A percentile compares a stretch with the other conserved stretches of the same genome.
These are phyloP conservation scores for Eulemur rubriventer DNA, from an alignment of 2,797 vertebrate genomes.

Conservation along the genomic window DNA sequence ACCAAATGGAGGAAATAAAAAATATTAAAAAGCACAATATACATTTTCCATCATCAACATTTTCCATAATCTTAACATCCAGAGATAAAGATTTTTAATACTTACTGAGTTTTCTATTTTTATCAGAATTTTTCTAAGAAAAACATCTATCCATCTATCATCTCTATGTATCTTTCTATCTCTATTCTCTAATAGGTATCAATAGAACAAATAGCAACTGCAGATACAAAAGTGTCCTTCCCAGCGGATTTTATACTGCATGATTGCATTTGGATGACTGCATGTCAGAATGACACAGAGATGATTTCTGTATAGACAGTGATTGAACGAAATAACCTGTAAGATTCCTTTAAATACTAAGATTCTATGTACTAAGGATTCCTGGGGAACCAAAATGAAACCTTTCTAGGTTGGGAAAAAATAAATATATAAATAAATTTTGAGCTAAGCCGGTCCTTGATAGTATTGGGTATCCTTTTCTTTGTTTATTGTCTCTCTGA, in stretches of 20 bases:
- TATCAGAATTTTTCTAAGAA: neutral
- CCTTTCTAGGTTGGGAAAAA: neutral
- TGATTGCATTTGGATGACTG: neutral
- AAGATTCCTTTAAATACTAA: neutral
- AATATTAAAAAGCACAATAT: neutral
- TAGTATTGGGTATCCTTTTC: neutral
- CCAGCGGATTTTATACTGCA: neutral
- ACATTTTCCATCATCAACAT: neutral
- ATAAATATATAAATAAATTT: neutral
- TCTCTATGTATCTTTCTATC: neutral
- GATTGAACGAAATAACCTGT: neutral
- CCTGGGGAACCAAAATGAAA: neutral
- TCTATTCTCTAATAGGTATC: neutral
- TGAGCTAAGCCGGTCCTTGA: neutral
- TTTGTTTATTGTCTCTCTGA: neutral
- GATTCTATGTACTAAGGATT: neutral
- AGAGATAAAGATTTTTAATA: neutral
- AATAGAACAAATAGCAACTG: neutral
- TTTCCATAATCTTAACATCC: neutral
- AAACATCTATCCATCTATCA: neutral
- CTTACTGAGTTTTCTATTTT: neutral
- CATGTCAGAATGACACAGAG: neutral
- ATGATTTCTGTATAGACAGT: neutral
- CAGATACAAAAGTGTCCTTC: neutral
- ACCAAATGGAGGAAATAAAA: neutral